Percentiles rank a stretch among this genome's conserved stretches.
These are phyloP conservation scores for Apis dorsata DNA, from an alignment of 1,140 invertebrate species.

Conservation along the genomic window DNA sequence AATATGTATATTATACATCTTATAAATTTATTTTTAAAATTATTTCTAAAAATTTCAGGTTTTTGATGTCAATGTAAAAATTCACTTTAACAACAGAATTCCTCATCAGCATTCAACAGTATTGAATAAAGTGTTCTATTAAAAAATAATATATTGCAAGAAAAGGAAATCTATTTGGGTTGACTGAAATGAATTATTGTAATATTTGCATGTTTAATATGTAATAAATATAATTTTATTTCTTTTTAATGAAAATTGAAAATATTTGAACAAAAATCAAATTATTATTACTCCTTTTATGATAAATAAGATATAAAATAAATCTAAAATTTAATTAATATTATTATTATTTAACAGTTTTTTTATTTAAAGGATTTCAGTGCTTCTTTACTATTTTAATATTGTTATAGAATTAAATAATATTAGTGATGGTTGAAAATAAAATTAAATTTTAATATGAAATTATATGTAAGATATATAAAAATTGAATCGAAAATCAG, in stretches of 20 bases:
- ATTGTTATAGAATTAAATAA: too few species aligned
- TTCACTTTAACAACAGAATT: slow-evolving; percentile 5
- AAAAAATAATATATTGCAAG: slow-evolving; percentile 45
- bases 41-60: background rate
- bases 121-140: slow-evolving; percentile 32
- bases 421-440: too few species aligned
- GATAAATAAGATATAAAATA: too few species aligned
- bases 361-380: too few species aligned
- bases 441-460: too few species aligned
- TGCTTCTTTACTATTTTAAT: too few species aligned
- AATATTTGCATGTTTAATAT: slow-evolving; percentile 52
- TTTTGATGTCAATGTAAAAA: background rate
- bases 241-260: slow-evolving; percentile 41
- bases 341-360: too few species aligned
- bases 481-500: too few species aligned
- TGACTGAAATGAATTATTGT: slow-evolving; percentile 32
- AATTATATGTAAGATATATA: too few species aligned
- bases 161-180: slow-evolving; percentile 29
- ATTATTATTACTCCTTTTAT: background rate
- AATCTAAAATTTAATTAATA: background rate
- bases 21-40: background rate
- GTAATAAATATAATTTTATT: slow-evolving; percentile 52
- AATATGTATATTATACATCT: background rate
- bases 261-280: background rate
- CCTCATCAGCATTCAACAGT: slow-evolving; percentile 23